Percentiles rank a stretch among this genome's conserved stretches.
Evolutionary conservation across 2,797 vertebrate species (phyloP).

Genomic region (Crocodylus rhombifer): DNA sequence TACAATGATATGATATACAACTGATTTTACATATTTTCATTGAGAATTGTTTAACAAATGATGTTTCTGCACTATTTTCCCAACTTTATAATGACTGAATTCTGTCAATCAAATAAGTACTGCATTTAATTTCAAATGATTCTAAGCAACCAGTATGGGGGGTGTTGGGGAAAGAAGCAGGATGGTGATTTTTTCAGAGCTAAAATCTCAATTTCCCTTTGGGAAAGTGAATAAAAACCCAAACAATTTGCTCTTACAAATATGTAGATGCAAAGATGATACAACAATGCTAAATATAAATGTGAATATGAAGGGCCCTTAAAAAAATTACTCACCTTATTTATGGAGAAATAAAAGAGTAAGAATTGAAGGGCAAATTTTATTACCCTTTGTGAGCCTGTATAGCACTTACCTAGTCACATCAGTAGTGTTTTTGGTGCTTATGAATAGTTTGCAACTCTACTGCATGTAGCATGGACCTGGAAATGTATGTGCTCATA

Average conservation of each 20-base stretch:
- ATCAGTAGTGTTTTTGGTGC: no score
- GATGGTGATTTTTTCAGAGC: not conserved
- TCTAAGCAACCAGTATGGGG: not conserved
- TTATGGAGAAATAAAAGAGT: slow-evolving; percentile 10
- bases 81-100: not conserved
- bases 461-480: no score
- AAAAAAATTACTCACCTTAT: not conserved
- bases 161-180: not conserved
- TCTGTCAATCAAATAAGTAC: slow-evolving; percentile 5
- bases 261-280: not conserved
- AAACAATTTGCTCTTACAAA: not conserved
- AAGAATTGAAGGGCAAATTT: not conserved
- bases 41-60: slow-evolving; percentile 17
- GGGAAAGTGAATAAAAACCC: not conserved
- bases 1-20: not conserved
- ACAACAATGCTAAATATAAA: not conserved
- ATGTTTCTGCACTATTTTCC: not conserved
- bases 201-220: not conserved
- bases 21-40: slow-evolving; percentile 14
- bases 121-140: slow-evolving; percentile 1
- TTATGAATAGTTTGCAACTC: no score
- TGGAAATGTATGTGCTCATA: no score
- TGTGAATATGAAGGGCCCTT: not conserved
- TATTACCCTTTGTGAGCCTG: no score
- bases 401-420: no score